These are phyloP conservation scores for Psittacula cyanocephala DNA, from an alignment of 2,113 vertebrate genomes.

Conservation along the genomic window DNA sequence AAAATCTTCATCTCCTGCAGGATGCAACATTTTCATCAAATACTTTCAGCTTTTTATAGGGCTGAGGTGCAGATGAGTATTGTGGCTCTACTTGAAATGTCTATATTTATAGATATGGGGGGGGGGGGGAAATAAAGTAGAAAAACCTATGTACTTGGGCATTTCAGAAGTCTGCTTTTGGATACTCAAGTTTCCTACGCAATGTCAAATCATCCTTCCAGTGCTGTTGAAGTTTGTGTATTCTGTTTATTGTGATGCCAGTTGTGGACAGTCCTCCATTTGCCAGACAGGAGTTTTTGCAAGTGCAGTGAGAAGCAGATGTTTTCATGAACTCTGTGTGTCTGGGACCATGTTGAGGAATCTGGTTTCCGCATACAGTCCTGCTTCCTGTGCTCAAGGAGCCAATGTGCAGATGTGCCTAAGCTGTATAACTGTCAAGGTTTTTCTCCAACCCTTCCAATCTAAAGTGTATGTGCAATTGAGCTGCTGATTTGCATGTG, in stretches of 20 bases:
- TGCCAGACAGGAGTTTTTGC: not conserved
- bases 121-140: rapidly evolving
- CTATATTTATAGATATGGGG: rapidly evolving
- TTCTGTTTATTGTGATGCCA: not conserved
- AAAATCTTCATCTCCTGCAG: not conserved
- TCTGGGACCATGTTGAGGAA: not conserved
- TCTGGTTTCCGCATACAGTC: not conserved
- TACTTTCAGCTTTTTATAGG: not conserved
- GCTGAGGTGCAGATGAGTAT: not conserved
- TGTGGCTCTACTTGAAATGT: not conserved
- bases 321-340: not conserved
- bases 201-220: not conserved
- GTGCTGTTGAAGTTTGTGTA: not conserved
- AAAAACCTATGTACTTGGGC: not conserved
- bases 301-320: not conserved
- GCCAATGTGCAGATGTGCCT: rapidly evolving
- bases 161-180: not conserved
- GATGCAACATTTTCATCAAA: not conserved
- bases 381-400: rapidly evolving
- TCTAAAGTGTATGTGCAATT: not conserved
- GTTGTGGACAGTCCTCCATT: not conserved
- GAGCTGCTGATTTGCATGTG: not conserved
- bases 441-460: not conserved
- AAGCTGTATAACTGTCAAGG: not conserved
- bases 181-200: not conserved